Conservation (phyloP, 2,797 vertebrate genomes). For the Pseudochromis fuscus region DNA sequence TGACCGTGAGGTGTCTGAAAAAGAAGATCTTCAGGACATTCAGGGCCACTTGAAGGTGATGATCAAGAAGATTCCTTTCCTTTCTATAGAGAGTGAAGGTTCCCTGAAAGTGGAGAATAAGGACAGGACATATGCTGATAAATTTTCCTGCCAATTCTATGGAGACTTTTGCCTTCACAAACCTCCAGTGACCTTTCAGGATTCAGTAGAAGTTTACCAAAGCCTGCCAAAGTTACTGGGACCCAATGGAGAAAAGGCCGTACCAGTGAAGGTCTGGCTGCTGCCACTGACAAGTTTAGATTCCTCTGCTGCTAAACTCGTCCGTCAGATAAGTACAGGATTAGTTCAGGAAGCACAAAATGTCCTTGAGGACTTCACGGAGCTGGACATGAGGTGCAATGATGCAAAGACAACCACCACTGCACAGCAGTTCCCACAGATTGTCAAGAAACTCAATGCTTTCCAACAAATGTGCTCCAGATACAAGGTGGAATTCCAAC, state of each 20-base stretch:
- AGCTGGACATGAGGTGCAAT: conserved; percentile 55
- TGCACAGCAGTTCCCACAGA: conserved; percentile 39
- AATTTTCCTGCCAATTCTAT: conserved; percentile 75
- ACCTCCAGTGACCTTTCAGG: conserved; percentile 48
- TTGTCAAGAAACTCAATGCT: conserved; percentile 30
- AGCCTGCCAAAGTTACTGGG: conserved; percentile 64
- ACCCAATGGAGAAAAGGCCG: conserved; percentile 51
- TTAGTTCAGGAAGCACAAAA: conserved; percentile 49
- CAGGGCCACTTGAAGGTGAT: conserved; percentile 54
- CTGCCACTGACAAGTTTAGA: conserved; percentile 68
- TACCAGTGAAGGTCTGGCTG: conserved; percentile 76
- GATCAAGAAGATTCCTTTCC: conserved; percentile 56
- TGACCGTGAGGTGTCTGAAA: conserved; percentile 60
- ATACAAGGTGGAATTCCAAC: conserved; percentile 47
- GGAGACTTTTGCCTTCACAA: conserved; percentile 64
- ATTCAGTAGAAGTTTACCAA: conserved; percentile 64
- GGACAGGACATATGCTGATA: conserved; percentile 37
- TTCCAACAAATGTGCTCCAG: conserved; percentile 51
- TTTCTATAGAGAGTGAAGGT: conserved; percentile 40
- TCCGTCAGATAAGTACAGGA: conserved; percentile 66
- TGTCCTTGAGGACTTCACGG: conserved; percentile 61
- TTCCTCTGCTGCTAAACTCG: conserved; percentile 54
- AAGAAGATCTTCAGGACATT: conserved; percentile 59
- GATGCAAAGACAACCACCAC: conserved; percentile 38
- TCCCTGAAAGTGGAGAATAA: conserved; percentile 52